These are phyloP conservation scores for Andrena trimmerana DNA, from an alignment of 2,888 invertebrate species.

Conservation along the genomic window DNA sequence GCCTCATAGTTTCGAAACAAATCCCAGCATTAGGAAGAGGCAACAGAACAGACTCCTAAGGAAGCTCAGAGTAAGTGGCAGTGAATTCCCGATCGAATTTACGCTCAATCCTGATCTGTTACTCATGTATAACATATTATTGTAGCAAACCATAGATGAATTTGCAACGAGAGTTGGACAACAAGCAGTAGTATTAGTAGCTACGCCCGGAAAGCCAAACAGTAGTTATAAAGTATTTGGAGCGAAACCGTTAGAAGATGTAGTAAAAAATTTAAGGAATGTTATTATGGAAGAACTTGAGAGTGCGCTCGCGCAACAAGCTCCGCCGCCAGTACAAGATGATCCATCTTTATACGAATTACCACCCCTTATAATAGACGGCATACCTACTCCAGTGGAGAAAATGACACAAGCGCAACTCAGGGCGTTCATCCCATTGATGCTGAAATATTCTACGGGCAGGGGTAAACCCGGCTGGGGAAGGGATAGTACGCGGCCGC, in stretches of 20 bases:
- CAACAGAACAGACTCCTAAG: slow-evolving; percentile 97
- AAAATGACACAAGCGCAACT: slow-evolving; percentile 99
- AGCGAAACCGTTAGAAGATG: slow-evolving; percentile 98
- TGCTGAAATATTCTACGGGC: slow-evolving; percentile 99
- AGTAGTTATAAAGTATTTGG: slow-evolving; percentile 98
- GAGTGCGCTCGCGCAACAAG: slow-evolving; percentile 96
- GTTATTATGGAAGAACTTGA: slow-evolving; percentile 98
- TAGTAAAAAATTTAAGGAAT: slow-evolving; percentile 95
- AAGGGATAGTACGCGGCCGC: slow-evolving; percentile 96
- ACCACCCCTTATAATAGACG: slow-evolving; percentile 98
- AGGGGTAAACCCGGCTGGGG: slow-evolving; percentile 99
- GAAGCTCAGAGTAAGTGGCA: slow-evolving; percentile 90
- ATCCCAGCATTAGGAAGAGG: slow-evolving; percentile 97
- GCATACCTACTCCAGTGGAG: slow-evolving; percentile 98
- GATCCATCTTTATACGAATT: slow-evolving; percentile 97
- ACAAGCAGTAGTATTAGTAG: slow-evolving; percentile 97
- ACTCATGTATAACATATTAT: slow-evolving; percentile 44
- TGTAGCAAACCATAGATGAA: slow-evolving; percentile 96
- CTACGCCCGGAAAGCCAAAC: slow-evolving; percentile 98
- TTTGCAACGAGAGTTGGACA: slow-evolving; percentile 98
- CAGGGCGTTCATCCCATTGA: slow-evolving; percentile 97
- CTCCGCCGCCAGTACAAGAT: slow-evolving; percentile 94
- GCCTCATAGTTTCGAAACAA: slow-evolving; percentile 98
- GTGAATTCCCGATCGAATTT: not conserved
- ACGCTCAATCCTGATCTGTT: not conserved